Evolutionary conservation across 1,140 invertebrate species (phyloP), one percentile per base, ranked within the genome.

Genomic region (Pectinophora gossypiella): DNA sequence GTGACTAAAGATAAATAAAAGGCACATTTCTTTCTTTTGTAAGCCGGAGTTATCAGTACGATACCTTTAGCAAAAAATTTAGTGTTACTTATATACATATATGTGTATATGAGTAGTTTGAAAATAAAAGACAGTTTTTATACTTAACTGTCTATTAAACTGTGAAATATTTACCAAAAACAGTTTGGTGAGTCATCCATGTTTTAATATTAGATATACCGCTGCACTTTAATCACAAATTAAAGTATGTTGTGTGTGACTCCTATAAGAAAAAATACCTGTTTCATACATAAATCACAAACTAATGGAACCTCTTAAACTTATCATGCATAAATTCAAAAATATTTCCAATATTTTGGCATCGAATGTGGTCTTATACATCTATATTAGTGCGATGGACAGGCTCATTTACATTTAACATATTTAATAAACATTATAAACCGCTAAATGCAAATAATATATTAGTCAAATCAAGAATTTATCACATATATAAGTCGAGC

Each of bases 1-100:
- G 36, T 40, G 36, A 40, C 36, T 40, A 40, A 40, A 15, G 16
- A 40, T 6, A n/a, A 40, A 40, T 40, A 40, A 40, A 40, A 40
- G 36, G 36, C 36, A 40, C 36, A 40, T 18, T 5, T 40, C 12
- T 27, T n/a, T n/a, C n/a, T n/a, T n/a, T 32, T 32, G 1, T 32
- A 32, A 32, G 27, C 27, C n/a, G 27, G n/a, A n/a, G n/a, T n/a
- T 32, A 32, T 32, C 6, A 32, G 27, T n/a, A n/a, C n/a, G n/a
- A n/a, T n/a, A n/a, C n/a, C n/a, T n/a, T n/a, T n/a, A n/a, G n/a
- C n/a, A n/a, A n/a, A n/a, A n/a, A n/a, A n/a, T n/a, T n/a, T n/a
- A n/a, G n/a, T n/a, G n/a, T n/a, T n/a, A n/a, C n/a, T n/a, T n/a
- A n/a, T n/a, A n/a, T n/a, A n/a, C n/a, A n/a, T n/a, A n/a, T n/a